Percentiles rank a stretch among this genome's conserved stretches.
These are phyloP conservation scores for Nilaparvata lugens DNA, from an alignment of 1,140 invertebrate species.

Conservation along the genomic window DNA sequence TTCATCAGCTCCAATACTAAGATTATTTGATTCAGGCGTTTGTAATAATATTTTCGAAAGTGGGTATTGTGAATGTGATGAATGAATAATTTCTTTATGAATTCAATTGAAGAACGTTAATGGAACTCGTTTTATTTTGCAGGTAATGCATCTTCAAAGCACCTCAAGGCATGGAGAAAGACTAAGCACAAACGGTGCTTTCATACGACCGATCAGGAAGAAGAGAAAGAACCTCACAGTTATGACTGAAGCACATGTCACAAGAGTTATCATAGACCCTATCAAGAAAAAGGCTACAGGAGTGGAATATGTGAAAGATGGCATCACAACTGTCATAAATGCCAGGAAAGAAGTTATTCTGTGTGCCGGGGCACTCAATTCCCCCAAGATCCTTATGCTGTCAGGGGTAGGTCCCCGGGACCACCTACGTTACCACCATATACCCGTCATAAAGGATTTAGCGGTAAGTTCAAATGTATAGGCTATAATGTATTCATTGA, in stretches of 20 bases:
- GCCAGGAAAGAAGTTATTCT: constrained; percentile 20
- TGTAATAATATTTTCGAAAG: too few species aligned
- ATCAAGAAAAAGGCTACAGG: constrained; percentile 31
- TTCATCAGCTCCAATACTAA: too few species aligned
- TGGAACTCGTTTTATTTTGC: constrained; percentile 21
- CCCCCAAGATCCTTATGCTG: constrained; percentile 36
- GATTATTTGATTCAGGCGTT: too few species aligned
- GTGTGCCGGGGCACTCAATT: constrained; percentile 27
- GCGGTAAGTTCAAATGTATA: too few species aligned
- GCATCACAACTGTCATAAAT: neutral
- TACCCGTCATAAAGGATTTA: constrained; percentile 30
- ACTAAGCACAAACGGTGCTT: constrained; percentile 60
- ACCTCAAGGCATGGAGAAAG: constrained; percentile 51
- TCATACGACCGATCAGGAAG: constrained; percentile 56
- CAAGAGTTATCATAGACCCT: constrained; percentile 52
- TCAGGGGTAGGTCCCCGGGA: constrained; percentile 38
- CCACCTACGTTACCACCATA: constrained; percentile 30
- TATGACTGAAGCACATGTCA: constrained; percentile 57
- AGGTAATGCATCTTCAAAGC: constrained; percentile 46
- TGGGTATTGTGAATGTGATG: too few species aligned
- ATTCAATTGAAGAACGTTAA: too few species aligned
- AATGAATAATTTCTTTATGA: too few species aligned
- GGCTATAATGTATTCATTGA: too few species aligned
- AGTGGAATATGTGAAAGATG: constrained; percentile 39
- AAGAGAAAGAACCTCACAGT: constrained; percentile 61